Conservation (phyloP, 2,888 invertebrate species). For the Taphrorychus bicolor region DNA sequence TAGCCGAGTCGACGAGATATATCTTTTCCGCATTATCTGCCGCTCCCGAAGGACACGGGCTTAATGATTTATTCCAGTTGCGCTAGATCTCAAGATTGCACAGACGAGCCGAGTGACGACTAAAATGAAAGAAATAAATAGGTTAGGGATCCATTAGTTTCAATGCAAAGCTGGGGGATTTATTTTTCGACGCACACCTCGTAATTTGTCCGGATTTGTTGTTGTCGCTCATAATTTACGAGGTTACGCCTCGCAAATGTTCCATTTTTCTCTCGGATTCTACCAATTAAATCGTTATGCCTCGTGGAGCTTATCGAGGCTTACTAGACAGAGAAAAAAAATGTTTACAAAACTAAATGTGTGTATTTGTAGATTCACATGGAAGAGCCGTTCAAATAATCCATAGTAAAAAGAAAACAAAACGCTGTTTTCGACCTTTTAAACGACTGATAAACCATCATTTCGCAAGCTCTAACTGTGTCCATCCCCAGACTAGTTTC, state of each 20-base stretch:
- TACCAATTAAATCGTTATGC: not conserved
- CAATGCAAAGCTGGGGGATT: constrained; percentile 1
- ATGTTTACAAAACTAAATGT: no score
- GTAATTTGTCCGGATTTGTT: constrained; percentile 1
- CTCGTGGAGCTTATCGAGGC: not conserved
- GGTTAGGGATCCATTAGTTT: constrained; percentile 1
- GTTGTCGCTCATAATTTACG: not conserved
- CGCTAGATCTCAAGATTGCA: constrained; percentile 19
- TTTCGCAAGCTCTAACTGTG: no score
- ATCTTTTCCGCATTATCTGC: constrained; percentile 3
- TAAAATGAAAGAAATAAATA: constrained; percentile 6
- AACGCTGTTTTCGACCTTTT: no score
- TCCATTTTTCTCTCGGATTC: not conserved
- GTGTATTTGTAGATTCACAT: no score
- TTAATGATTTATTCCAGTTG: constrained; percentile 26
- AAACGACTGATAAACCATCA: no score
- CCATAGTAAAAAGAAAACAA: no score
- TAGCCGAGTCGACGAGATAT: not conserved
- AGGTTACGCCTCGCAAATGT: not conserved
- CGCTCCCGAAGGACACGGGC: constrained; percentile 6
- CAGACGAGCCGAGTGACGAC: not conserved
- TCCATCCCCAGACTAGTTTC: no score
- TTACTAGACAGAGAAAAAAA: not conserved
- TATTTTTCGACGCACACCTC: not conserved
- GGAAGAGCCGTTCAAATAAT: no score